Base-by-base conservation (phyloP, 2,797 vertebrate species). In the Neosilurus hyrtlii region DNA sequence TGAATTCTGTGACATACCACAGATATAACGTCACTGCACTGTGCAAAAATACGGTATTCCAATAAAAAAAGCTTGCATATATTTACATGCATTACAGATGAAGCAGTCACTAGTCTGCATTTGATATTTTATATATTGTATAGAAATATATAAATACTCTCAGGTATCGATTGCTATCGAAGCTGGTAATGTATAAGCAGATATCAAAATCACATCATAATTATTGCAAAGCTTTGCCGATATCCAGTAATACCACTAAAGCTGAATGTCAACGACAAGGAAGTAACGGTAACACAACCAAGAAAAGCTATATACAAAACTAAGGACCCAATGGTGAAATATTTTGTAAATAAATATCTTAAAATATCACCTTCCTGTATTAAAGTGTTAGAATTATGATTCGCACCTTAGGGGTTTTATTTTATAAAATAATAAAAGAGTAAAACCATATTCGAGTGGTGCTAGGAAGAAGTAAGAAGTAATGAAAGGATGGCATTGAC, bases 21-120 rank as follows among this genome's bases (percentile, higher is more conserved):
- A 70, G 62, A 80, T 80, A 84, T 61, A 16, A 71, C 63, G 76
- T 37, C 52, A 79, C 57, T 80, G 66, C 79, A 80, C 52, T 86
- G 87, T 88, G 84, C 81, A 86, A 86, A 86, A 83, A 87, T 86
- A 87, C 43, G 82, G 59, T 61, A 77, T 85, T 26, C 70, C 67
- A 54, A 65, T 78, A 84, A 78, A 75, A 86, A 83, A 86, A 52
- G 30, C 49, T 26, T 81, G 52, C 78, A 85, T 77, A 72, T 86
- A 87, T 88, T 87, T 87, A 87, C 84, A 88, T 83, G 83, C 65
- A 78, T 80, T 35, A 77, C 52, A 67, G 67, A 43, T 82, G 78
- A 73, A 80, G 78, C 26, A 75, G 80, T 63, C 49, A 35, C 26
- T 57, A 78, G 72, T 51, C 80, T 78, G 81, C 73, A 80, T 76